Evolutionary conservation across 2,888 invertebrate genomes (phyloP), one percentile per base, ranked within the genome.

Genomic region (Odontothrips loti): DNA sequence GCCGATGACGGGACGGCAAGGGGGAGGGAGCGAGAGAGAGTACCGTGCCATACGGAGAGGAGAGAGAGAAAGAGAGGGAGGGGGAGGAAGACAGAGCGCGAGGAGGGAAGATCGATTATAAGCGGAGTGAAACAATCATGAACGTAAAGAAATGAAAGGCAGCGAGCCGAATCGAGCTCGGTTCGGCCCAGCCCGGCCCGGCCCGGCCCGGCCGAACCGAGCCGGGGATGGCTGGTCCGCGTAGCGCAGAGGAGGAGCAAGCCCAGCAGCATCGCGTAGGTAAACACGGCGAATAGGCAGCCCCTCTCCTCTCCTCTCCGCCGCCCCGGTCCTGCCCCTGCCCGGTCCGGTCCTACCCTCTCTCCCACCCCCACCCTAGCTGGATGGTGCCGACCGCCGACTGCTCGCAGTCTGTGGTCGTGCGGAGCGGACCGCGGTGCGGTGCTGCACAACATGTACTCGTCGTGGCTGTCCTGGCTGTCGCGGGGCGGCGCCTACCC

Each of bases 391-490:
- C 79, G 82, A 34, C 81, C 82, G 79, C 82, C 81, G 82, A 80
- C 58, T 80, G 47, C 81, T 83, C 84, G 84, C 82, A 79, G 80
- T 51, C 80, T 34, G 63, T 29, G 20, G 43, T 48, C 48, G 63
- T 43, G 43, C 82, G 34, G 34, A 43, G 80, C 79, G 79, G 79
- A 79, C 79, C 51, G 43, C 12, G n/a, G 12, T 43, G 34, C 34
- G 34, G 2, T 17, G 63, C 43, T 63, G 29, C 63, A 79, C n/a
- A 80, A 82, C 81, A 88, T 88, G 88, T 88, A 88, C 84, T 87
- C 88, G 82, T 83, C 88, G 82, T 88, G 88, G 84, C 86, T 88
- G 85, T 88, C 88, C 58, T 88, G 88, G 88, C 87, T 88, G 51
- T 75, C 79, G 48, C 80, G 80, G 23, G 79, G 80, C 48, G 81